Conservation (phyloP, 2,888 invertebrate genomes). For the Acronicta aceris region DNA sequence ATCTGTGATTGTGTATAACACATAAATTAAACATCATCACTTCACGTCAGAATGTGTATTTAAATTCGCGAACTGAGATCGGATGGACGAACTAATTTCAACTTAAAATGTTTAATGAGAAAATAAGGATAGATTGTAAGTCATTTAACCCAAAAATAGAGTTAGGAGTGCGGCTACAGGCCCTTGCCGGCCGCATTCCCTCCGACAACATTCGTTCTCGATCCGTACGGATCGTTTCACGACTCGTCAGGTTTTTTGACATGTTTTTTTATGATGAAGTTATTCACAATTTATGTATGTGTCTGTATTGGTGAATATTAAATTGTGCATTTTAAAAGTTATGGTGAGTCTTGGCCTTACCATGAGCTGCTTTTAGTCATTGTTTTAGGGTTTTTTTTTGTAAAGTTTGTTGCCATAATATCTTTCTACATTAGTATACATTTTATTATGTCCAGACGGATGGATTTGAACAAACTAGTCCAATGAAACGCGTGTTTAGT, state of each 20-base stretch:
- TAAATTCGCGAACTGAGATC: slow-evolving; percentile 88
- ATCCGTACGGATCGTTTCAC: slow-evolving; percentile 70
- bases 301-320: slow-evolving; percentile 89
- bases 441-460: slow-evolving; percentile 84
- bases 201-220: slow-evolving; percentile 66
- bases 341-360: slow-evolving; percentile 82
- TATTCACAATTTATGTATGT: slow-evolving; percentile 89
- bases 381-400: slow-evolving; percentile 86
- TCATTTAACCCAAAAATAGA: slow-evolving; percentile 88
- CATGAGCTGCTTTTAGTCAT: slow-evolving; percentile 88
- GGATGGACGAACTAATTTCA: slow-evolving; percentile 86
- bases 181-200: slow-evolving; percentile 47
- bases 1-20: slow-evolving; percentile 88
- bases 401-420: slow-evolving; percentile 90
- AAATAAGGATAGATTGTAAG: slow-evolving; percentile 88
- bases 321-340: slow-evolving; percentile 88
- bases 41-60: slow-evolving; percentile 87
- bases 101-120: slow-evolving; percentile 87
- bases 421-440: slow-evolving; percentile 89
- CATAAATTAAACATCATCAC: slow-evolving; percentile 84
- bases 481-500: slow-evolving; percentile 77
- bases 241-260: slow-evolving; percentile 85
- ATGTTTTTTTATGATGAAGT: slow-evolving; percentile 88
- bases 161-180: slow-evolving; percentile 58
- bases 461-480: slow-evolving; percentile 89